Percentiles rank a stretch among this genome's conserved stretches.
Conservation (phyloP, 2,888 invertebrate genomes). For the Furcula furcula region DNA sequence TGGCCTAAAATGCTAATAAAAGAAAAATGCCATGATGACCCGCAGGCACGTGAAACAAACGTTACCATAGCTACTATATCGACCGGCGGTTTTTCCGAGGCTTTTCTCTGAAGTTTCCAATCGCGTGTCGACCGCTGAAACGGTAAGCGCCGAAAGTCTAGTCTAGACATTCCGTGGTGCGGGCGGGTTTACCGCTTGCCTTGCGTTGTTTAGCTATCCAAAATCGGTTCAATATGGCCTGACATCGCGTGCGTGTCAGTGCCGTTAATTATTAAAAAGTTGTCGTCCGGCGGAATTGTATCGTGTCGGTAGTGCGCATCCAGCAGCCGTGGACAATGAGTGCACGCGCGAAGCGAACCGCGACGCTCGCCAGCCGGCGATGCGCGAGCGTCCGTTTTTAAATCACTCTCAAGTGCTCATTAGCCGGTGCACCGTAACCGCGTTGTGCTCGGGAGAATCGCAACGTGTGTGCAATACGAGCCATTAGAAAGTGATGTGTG, state of each 20-base stretch:
- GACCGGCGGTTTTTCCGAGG: conserved; percentile 78
- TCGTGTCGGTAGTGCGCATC: conserved; percentile 42
- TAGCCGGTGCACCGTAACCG: conserved; percentile 75
- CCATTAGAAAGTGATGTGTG: conserved; percentile 78
- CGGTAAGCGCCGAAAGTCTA: conserved; percentile 61
- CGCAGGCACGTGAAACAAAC: conserved; percentile 70
- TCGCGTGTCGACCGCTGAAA: conserved; percentile 75
- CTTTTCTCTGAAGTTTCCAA: conserved; percentile 69
- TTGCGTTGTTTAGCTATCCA: conserved; percentile 27
- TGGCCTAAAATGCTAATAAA: conserved; percentile 76
- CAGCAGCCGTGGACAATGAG: conserved; percentile 67
- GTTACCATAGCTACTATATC: conserved; percentile 75
- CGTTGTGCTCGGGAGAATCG: conserved; percentile 59
- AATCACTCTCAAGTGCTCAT: conserved; percentile 64
- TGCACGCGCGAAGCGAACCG: conserved; percentile 72
- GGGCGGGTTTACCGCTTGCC: conserved; percentile 15
- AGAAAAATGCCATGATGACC: conserved; percentile 61
- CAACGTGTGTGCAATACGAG: conserved; percentile 70
- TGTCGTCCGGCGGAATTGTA: conserved; percentile 40
- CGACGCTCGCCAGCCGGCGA: conserved; percentile 53
- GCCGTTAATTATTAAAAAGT: conserved; percentile 40
- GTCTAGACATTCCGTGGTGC: conserved; percentile 40
- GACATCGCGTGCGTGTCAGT: conserved; percentile 26
- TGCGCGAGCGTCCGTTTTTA: conserved; percentile 69
- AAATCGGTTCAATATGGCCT: conserved; percentile 29